Base-by-base conservation (phyloP, 1,140 invertebrate species). In the Papilio helenus region DNA sequence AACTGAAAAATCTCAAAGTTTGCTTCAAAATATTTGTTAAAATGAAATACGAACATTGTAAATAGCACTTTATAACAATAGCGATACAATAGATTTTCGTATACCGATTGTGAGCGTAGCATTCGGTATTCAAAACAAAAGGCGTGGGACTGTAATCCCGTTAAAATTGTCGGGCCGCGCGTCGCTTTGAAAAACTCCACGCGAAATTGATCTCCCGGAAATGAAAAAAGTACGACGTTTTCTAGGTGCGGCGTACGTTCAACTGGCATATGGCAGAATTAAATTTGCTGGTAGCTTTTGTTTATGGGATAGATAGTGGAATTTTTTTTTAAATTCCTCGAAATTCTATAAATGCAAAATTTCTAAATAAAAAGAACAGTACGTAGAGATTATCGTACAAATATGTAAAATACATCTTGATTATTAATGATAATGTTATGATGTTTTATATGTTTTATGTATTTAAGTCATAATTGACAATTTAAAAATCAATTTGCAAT, bases 51-150 rank as follows among this genome's bases (percentile, higher is more conserved):
- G 20, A 65, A 29, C 26, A 68, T 68, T 68, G 26, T 68, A 68
- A 68, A 68, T 34, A 68, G 26, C 26, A 68, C 61, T 68, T 34
- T 68, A 29, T 68, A 68, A 29, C 61, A 68, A 68, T 68, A 68
- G 61, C 1, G 5, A 3, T 68, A 68, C 26, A 68, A 68, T 68
- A 29, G 12, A 68, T 29, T 68, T 68, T 68, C 26, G 23, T 26
- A 16, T 68, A 29, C 12, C 61, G 16, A 68, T 29, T 61, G 58
- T 61, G 58, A 68, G 23, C 12, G 61, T 29, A 68, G 61, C 61
- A 68, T 68, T 68, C 61, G 61, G 61, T 68, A 68, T 68, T 68
- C 61, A 68, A 68, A 68, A 68, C 61, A 68, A 68, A 68, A 68
- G 61, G 61, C 61, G 61, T 68, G 61, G 23, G 61, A 68, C 61